Base-by-base conservation (phyloP, 1,140 invertebrate genomes). In the Pseudomyrmex cubaensis region DNA sequence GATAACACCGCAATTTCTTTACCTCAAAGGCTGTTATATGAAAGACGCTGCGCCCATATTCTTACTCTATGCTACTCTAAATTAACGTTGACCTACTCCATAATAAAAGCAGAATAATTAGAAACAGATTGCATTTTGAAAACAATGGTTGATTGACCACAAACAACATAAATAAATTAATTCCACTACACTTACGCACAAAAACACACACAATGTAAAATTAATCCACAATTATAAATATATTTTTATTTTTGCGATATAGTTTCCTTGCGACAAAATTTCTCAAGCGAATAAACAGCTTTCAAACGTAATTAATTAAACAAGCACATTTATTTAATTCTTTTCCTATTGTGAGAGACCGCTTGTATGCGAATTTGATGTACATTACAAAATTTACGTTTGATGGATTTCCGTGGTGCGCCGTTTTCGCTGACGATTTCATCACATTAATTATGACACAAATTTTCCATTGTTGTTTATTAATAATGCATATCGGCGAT, bases 381-480 rank as follows among this genome's bases (percentile, higher is more conserved):
- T 48, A 17, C n/a, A 25, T 77, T 67, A 22, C 50, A 56, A 78
- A 78, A 69, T 69, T 67, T 22, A 77, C 75, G 63, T 20, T 13
- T 25, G 62, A 77, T 54, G 50, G 62, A 69, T 56, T 80, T 80
- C 54, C 54, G 56, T 22, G 54, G 64, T 46, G 48, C n/a, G 54
- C 66, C 76, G n/a, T 44, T 22, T 62, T 72, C 76, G 20, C 57
- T 25, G 44, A 70, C n/a, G 54, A 80, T 80, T 70, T 70, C 76
- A 80, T 72, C 66, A 72, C 48, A 80, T 80, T 72, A 80, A 80
- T 80, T 72, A 80, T 61, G 15, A 70, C 66, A 56, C 22, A 25
- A 61, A 80, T 80, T 80, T 80, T 80, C 76, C 76, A 80, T 80
- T 80, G 64, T 80, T 64, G 63, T 76, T 70, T 80, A 80, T 80